Conservation (phyloP, 2,113 vertebrate species). For the Laterallus jamaicensis region DNA sequence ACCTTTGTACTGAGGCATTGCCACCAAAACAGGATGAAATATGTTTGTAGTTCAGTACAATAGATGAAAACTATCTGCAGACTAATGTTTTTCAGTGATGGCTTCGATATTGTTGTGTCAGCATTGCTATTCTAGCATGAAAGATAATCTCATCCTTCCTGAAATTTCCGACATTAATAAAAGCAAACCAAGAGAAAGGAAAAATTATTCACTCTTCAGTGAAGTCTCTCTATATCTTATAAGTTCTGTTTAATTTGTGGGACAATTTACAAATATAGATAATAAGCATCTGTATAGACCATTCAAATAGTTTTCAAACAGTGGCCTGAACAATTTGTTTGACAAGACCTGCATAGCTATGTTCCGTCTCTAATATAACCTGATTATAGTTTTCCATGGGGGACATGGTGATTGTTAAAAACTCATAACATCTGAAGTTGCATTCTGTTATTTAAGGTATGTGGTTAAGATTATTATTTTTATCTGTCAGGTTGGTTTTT, state of each 20-base stretch:
- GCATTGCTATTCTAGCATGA: slow-evolving; percentile 23
- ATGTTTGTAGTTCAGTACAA: neutral
- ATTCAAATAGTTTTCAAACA: neutral
- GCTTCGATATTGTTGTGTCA: slow-evolving; percentile 38
- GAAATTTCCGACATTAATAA: slow-evolving; percentile 13
- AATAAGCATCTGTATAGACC: neutral
- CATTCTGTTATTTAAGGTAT: neutral
- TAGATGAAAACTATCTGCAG: slow-evolving; percentile 2
- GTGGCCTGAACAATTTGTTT: neutral
- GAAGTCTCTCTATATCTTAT: neutral
- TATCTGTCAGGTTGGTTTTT: neutral
- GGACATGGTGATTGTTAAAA: neutral
- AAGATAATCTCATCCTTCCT: slow-evolving; percentile 17
- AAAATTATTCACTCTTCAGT: neutral
- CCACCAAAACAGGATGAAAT: neutral
- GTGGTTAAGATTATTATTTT: neutral
- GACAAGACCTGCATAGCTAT: neutral
- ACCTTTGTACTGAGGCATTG: neutral
- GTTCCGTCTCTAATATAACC: neutral
- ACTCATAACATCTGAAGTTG: neutral
- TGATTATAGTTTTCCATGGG: neutral
- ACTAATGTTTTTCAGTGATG: neutral
- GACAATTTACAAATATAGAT: neutral
- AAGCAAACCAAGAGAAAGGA: slow-evolving; percentile 17
- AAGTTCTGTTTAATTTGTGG: neutral